Evolutionary conservation across 2,888 invertebrate species (phyloP).

Genomic region (Epiblema foenella): DNA sequence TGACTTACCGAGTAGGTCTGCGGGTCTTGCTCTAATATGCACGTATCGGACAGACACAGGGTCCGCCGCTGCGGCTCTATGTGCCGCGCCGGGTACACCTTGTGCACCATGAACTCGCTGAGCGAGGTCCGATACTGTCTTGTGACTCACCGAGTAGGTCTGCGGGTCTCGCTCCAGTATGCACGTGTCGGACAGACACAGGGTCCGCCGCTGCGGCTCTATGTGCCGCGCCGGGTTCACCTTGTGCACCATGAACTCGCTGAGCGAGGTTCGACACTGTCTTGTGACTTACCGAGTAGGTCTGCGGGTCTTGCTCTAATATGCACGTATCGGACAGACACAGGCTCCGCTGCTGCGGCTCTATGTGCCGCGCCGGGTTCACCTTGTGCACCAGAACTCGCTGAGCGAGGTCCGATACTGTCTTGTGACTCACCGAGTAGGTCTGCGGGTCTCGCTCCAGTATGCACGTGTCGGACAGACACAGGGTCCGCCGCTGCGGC

Average conservation of each 20-base stretch:
- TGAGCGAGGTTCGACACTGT: conserved; percentile 89
- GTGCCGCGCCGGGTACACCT: not conserved
- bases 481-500: no score
- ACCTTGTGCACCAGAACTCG: conserved; percentile 98
- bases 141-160: conserved; percentile 90
- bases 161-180: conserved; percentile 97
- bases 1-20: conserved; percentile 92
- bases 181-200: conserved; percentile 92
- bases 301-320: conserved; percentile 98
- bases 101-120: not conserved
- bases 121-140: no score
- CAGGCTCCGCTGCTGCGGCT: conserved; percentile 94
- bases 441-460: no score
- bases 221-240: not conserved
- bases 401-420: conserved; percentile 98
- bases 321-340: conserved; percentile 98
- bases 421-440: no score
- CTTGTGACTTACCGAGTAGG: conserved; percentile 88
- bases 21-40: conserved; percentile 94
- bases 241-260: not conserved
- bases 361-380: conserved; percentile 90
- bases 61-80: conserved; percentile 93
- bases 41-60: conserved; percentile 92
- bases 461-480: no score
- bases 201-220: conserved; percentile 93